Percentiles rank a stretch among this genome's conserved stretches.
phyloP scores from a whole-genome alignment of 1,140 invertebrate genomes.

The Philaenus spumarius region DNA sequence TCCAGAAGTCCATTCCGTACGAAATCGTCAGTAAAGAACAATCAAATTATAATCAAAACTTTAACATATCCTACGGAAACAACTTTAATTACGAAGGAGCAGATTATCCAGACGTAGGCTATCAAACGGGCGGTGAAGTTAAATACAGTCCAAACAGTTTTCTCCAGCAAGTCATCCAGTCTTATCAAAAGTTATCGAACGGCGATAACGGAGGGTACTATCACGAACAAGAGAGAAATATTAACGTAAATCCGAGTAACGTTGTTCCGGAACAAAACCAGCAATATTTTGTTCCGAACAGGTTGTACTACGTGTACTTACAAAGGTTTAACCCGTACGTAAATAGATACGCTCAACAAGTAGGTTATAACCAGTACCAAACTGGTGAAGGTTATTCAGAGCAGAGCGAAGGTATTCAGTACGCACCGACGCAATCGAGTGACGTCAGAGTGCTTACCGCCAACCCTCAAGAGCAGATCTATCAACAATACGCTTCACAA shows the following conservation, averaged over 20 bases:
- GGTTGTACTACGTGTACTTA: conserved; percentile 14
- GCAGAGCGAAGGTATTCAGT: too few species aligned
- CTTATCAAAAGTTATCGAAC: conserved; percentile 20
- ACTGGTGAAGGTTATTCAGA: too few species aligned
- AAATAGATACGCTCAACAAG: neutral
- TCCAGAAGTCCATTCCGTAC: conserved; percentile 28
- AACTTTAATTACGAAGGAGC: too few species aligned
- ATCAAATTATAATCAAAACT: neutral
- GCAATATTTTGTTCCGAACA: conserved; percentile 6
- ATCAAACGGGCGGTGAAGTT: too few species aligned
- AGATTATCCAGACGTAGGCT: too few species aligned
- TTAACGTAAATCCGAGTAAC: neutral
- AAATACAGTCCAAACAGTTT: conserved; percentile 10
- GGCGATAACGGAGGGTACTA: neutral
- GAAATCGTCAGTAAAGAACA: conserved; percentile 17
- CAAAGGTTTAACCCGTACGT: conserved; percentile 14
- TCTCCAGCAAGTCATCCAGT: conserved; percentile 15
- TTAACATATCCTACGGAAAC: too few species aligned
- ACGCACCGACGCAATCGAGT: too few species aligned
- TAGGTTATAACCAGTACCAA: too few species aligned
- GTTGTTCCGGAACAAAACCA: neutral
- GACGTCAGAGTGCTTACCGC: too few species aligned
- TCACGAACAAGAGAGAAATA: neutral
- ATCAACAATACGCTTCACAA: too few species aligned
- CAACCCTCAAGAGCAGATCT: too few species aligned